Base-by-base conservation (phyloP, 2,888 invertebrate species). In the Phyto melanocephala region DNA sequence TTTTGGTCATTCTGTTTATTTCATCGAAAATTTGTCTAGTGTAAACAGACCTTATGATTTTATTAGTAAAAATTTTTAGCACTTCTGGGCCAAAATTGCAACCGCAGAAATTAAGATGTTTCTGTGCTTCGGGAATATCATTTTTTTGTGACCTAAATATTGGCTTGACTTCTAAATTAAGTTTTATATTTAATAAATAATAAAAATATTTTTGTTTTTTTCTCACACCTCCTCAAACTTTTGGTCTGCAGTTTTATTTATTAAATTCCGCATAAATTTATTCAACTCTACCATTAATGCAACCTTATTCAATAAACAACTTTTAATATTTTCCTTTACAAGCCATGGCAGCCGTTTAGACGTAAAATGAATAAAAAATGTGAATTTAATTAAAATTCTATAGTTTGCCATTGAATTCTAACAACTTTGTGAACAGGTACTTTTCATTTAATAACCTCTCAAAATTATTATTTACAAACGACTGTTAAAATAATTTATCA, bases 401-500 rank as follows among this genome's bases (percentile, higher is more conserved):
- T 37, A 24, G 24, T 58, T 47, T 11, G 42, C 62, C 62, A 70
- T 70, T 62, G 62, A 70, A 62, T 54, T 20, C 77, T 54, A 70
- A 70, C 35, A 70, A 70, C 68, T 68, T 52, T 52, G 77, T 42
- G 42, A 63, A 77, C 77, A 77, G 68, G 77, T 77, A 68, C 45
- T 77, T 70, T 77, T 52, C 42, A 62, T 70, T 63, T 70, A 77
- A 70, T 77, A 70, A 77, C 76, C 68, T 70, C 35, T 77, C 52
- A 77, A 62, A 70, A 60, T 60, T 60, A 60, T 42, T 77, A 63
- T 63, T 74, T 15, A 77, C 45, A 42, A 70, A 77, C 62, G 70
- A 77, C 65, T 20, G 62, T 62, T 62, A 54, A 45, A 77, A 77
- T 77, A 77, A 77, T 70, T 77, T 70, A 70, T 77, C 62, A 77